Conservation (phyloP, 2,797 vertebrate species). For the Esox lucius region DNA sequence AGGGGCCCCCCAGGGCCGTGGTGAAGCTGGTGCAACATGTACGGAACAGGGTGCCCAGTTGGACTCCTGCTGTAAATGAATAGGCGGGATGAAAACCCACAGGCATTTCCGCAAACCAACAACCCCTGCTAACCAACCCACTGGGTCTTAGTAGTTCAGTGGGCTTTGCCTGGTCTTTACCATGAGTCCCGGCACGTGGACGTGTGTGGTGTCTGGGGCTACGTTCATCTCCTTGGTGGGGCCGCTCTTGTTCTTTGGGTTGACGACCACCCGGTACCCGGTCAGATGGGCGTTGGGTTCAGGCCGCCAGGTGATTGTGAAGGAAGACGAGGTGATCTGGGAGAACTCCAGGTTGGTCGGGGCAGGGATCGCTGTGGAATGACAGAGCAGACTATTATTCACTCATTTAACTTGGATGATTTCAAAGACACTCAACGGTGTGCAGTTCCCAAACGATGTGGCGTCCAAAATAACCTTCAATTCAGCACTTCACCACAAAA, state of each 20-base stretch:
- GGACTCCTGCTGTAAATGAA: too few species aligned
- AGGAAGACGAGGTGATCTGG: conserved; percentile 79
- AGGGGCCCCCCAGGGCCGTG: too few species aligned
- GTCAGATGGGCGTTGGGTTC: conserved; percentile 73
- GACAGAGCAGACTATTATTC: neutral
- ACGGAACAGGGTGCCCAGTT: too few species aligned
- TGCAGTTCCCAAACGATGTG: too few species aligned
- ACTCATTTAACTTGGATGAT: too few species aligned
- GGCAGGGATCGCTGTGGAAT: conserved; percentile 72
- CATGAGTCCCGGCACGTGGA: conserved; percentile 81
- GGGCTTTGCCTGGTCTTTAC: conserved; percentile 63
- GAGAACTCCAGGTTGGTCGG: conserved; percentile 80
- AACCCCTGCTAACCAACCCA: too few species aligned
- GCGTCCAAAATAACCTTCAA: too few species aligned
- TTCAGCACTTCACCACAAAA: too few species aligned
- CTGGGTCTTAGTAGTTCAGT: too few species aligned
- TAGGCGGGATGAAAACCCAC: too few species aligned
- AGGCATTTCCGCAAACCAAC: neutral
- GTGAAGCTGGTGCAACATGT: too few species aligned
- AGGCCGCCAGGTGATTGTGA: conserved; percentile 76
- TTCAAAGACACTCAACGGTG: too few species aligned
- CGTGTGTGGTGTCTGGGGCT: conserved; percentile 78
- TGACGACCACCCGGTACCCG: conserved; percentile 84
- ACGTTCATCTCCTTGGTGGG: conserved; percentile 84
- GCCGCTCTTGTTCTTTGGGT: conserved; percentile 83